A percentile compares a stretch with the other conserved stretches of the same genome.
Conservation (phyloP, 2,888 invertebrate genomes). For the Athalia cordata region DNA sequence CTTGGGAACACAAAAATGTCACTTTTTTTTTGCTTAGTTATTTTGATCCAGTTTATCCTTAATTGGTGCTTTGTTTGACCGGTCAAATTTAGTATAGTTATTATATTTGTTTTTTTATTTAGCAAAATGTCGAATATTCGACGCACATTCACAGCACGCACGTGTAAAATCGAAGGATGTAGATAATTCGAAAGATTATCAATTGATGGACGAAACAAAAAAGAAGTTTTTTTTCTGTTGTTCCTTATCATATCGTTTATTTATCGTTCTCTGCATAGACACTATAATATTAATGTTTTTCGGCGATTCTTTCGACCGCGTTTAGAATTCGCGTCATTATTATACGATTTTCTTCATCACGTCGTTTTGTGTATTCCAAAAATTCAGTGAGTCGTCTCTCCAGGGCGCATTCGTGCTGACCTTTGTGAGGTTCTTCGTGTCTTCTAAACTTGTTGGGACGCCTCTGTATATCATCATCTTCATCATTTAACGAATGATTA, state of each 20-base stretch:
- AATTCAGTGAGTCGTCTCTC: constrained; percentile 63
- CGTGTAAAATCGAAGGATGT: too few species aligned
- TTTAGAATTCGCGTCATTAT: constrained; percentile 62
- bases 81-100: too few species aligned
- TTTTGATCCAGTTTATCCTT: too few species aligned
- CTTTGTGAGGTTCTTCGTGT: constrained; percentile 26
- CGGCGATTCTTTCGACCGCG: constrained; percentile 63
- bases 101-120: too few species aligned
- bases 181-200: too few species aligned
- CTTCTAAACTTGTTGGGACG: constrained; percentile 32
- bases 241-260: too few species aligned
- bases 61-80: too few species aligned
- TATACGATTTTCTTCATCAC: constrained; percentile 63
- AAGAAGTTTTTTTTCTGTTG: background rate
- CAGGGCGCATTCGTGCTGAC: constrained; percentile 49
- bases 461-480: constrained; percentile 48
- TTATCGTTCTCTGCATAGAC: too few species aligned
- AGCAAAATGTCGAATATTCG: too few species aligned
- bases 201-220: background rate
- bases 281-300: constrained; percentile 50
- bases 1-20: too few species aligned
- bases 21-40: too few species aligned
- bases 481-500: constrained; percentile 44
- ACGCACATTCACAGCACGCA: too few species aligned
- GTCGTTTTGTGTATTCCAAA: constrained; percentile 62